Base-by-base conservation (phyloP, 2,113 vertebrate species). In the Rhinoptilus africanus region DNA sequence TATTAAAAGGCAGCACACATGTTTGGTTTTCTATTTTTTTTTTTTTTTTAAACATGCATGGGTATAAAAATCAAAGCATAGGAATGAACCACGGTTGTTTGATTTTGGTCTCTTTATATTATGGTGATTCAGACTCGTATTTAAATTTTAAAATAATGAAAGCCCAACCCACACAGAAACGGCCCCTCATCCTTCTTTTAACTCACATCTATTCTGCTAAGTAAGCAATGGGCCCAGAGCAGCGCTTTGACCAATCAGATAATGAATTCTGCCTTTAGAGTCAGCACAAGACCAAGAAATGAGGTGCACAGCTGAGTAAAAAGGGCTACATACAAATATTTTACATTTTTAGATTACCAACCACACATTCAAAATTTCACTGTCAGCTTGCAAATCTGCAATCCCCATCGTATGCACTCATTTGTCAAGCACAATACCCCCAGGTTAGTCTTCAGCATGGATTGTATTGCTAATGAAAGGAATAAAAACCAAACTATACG, bases 1-100 rank as follows among this genome's bases (percentile, higher is more conserved):
- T 98, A 98, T 98, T 98, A 98, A 98, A 98, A 98, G 98, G 97
- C 97, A 96, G 98, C 97, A 96, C 93, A 97, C 98, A 98, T 98
- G 97, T 98, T 98, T 98, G 97, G 97, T 94, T 98, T 97, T 95
- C 83, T 47, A 8, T 60, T 74, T 69, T 78, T 54, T 41, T 90
- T 68, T 92, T 96, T 95, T 87, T 56, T 64, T 86, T 27, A 84
- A 95, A 97, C 97, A 98, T 96, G 96, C 97, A 96, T 97, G 96
- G 95, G 88, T 98, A 97, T 97, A 98, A 97, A 98, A 98, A 98
- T 98, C 97, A 98, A 98, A 98, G 98, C 95, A 95, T 62, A 96
- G 88, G 80, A 97, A 97, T 96, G 97, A 98, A 95, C 89, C 82
- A 50, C 2, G 23, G 82, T 77, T 96, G 95, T 98, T 98, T 98